phyloP scores from a whole-genome alignment of 2,113 vertebrate species.

The Sapajus apella region DNA sequence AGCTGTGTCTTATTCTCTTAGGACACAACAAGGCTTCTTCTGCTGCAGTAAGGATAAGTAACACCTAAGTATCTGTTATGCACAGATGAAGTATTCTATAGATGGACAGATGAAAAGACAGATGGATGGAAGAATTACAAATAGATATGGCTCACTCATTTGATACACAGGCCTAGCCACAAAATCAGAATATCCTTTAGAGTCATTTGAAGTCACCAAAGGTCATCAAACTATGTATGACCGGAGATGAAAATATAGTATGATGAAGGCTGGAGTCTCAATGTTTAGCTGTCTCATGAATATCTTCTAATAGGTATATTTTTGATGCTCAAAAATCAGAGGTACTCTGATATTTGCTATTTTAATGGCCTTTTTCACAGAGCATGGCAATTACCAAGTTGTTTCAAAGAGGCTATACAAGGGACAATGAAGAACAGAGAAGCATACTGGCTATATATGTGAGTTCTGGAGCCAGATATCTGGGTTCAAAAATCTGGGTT shows the following conservation, averaged over 20 bases:
- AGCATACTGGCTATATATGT: not conserved
- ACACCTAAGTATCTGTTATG: not conserved
- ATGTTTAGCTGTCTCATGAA: not conserved
- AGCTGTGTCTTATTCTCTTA: not conserved
- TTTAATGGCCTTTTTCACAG: conserved; percentile 18
- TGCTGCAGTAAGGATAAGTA: not conserved
- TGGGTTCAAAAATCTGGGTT: conserved; percentile 23
- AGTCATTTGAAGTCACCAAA: not conserved
- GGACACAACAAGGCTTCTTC: not conserved
- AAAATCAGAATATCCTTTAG: not conserved
- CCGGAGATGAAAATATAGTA: not conserved
- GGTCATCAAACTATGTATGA: conserved; percentile 4
- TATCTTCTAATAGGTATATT: not conserved
- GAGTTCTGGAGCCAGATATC: not conserved
- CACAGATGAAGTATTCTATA: not conserved
- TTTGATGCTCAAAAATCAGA: conserved; percentile 22
- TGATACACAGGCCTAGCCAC: not conserved
- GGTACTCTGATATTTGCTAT: not conserved
- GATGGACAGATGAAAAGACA: not conserved
- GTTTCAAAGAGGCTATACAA: conserved; percentile 31
- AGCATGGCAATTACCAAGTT: not conserved
- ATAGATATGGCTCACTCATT: conserved; percentile 11
- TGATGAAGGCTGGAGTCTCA: not conserved
- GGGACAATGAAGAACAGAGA: not conserved
- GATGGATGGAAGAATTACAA: not conserved